These are phyloP conservation scores for Larimichthys polyactis DNA, from an alignment of 2,113 vertebrate genomes.

Conservation along the genomic window DNA sequence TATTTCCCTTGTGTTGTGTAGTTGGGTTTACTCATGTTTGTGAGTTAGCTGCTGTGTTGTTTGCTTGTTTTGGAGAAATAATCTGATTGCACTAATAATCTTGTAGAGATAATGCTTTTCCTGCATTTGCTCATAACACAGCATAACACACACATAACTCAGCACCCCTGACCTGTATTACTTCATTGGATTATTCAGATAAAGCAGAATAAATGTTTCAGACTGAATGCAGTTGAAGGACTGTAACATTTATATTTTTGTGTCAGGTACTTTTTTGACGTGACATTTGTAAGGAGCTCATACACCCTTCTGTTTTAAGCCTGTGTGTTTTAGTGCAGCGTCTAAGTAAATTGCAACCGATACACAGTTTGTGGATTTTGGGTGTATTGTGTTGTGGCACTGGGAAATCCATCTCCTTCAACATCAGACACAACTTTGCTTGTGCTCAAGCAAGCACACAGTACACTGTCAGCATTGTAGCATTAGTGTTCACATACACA, in stretches of 20 bases:
- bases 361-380: background rate
- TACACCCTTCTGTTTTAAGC: background rate
- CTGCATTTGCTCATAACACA: background rate
- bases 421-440: slow-evolving; percentile 1
- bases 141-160: no score
- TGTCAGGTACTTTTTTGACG: background rate
- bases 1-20: background rate
- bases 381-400: background rate
- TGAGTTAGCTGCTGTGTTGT: slow-evolving; percentile 50
- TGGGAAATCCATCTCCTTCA: slow-evolving; percentile 1
- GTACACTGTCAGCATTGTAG: background rate
- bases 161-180: background rate
- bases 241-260: background rate
- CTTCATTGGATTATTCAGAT: slow-evolving; percentile 39
- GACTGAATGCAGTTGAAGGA: slow-evolving; percentile 5
- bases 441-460: background rate
- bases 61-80: slow-evolving; percentile 47
- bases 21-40: slow-evolving; percentile 5
- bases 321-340: background rate
- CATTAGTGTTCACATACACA: background rate
- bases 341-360: background rate
- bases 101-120: slow-evolving; percentile 18
- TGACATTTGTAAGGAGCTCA: background rate
- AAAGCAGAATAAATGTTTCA: slow-evolving; percentile 39
- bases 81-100: slow-evolving; percentile 56